phyloP scores from a whole-genome alignment of 2,797 vertebrate genomes.

The Fistularia tabacaria region DNA sequence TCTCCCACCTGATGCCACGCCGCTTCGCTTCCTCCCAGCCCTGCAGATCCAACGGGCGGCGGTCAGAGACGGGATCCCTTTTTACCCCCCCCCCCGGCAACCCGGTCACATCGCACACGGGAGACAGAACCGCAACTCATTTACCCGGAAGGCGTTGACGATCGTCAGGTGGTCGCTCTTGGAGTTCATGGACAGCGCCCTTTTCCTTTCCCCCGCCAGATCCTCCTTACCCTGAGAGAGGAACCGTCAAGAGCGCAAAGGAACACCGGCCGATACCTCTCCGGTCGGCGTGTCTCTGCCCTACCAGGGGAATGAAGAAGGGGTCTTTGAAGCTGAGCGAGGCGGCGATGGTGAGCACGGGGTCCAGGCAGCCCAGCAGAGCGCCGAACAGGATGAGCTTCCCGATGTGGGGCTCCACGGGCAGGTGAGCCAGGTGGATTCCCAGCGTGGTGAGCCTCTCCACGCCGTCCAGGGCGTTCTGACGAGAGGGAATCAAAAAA shows the following conservation, averaged over 20 bases:
- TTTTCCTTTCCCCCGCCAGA: conserved; percentile 90
- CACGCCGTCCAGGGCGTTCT: conserved; percentile 90
- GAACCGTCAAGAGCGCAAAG: background rate
- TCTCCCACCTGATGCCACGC: conserved; percentile 83
- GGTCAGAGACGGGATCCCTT: conserved; percentile 6
- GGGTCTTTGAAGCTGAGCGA: conserved; percentile 99
- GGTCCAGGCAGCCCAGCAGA: conserved; percentile 91
- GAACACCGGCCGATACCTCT: background rate
- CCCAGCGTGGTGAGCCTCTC: conserved; percentile 93
- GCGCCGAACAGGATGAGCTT: conserved; percentile 98
- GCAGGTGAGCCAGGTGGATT: conserved; percentile 89
- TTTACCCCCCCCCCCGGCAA: background rate
- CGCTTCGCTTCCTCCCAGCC: conserved; percentile 91
- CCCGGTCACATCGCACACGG: background rate
- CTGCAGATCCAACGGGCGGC: conserved; percentile 58
- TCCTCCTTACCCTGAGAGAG: conserved; percentile 91
- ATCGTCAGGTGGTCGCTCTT: conserved; percentile 95
- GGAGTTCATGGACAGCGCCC: conserved; percentile 83
- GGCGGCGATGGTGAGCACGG: conserved; percentile 93
- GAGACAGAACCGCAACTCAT: background rate
- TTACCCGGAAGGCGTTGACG: conserved; percentile 91
- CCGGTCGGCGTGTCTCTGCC: conserved; percentile 2
- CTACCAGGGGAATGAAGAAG: conserved; percentile 94
- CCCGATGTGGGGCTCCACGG: conserved; percentile 95
- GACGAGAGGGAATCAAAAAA: too few relatives aligned